Percentiles rank a stretch among this genome's conserved stretches.
Evolutionary conservation across 2,888 invertebrate genomes (phyloP).

Genomic region (Acrobasis consociella): DNA sequence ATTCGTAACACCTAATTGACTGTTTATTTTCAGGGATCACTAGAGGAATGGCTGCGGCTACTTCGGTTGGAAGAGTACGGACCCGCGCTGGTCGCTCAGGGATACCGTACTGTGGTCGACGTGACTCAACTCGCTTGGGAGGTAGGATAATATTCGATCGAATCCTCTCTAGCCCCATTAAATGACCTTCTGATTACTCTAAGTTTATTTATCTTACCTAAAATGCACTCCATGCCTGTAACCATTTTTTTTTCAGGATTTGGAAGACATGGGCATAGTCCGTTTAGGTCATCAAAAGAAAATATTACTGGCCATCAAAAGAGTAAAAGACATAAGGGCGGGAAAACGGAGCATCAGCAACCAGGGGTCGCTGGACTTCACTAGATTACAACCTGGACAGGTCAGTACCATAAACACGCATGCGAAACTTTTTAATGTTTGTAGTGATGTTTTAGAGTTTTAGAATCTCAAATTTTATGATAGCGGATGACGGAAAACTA

Average conservation of each 20-base stretch:
- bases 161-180: too few species aligned
- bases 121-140: conserved; percentile 99
- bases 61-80: conserved; percentile 96
- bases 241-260: conserved; percentile 82
- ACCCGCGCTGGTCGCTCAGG: conserved; percentile 94
- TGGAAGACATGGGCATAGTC: conserved; percentile 98
- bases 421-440: conserved; percentile 43
- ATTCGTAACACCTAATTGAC: background rate
- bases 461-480: conserved; percentile 47
- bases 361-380: conserved; percentile 75
- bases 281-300: conserved; percentile 99
- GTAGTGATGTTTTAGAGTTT: conserved; percentile 75
- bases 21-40: conserved; percentile 86
- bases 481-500: conserved; percentile 44
- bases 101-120: conserved; percentile 96
- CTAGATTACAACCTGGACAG: conserved; percentile 74
- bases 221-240: too few species aligned
- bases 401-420: conserved; percentile 58
- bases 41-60: conserved; percentile 97
- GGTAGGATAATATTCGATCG: conserved; percentile 43
- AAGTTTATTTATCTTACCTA: too few species aligned
- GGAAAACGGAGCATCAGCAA: conserved; percentile 88
- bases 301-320: conserved; percentile 97
- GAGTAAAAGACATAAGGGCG: conserved; percentile 95
- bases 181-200: too few species aligned